Evolutionary conservation across 2,797 vertebrate species (phyloP), one percentile per base, ranked within the genome.

Genomic region (Notoglanidium macrostoma): DNA sequence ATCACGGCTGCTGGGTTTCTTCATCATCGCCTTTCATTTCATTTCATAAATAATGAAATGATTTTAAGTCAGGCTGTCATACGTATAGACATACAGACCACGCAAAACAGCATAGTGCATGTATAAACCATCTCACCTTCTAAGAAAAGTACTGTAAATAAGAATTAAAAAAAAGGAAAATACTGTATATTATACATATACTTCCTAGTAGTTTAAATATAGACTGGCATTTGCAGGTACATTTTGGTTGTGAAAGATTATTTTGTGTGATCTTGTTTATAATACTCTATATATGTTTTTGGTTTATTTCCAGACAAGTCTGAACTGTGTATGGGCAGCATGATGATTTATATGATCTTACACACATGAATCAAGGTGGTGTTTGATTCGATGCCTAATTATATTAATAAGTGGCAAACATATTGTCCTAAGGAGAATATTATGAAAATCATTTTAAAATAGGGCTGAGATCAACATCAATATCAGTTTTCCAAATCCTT

Each of bases 371-470:
- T 87, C 57, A 68, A 15, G n/a, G 23, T 70, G 10, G 61, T 23
- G 67, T 61, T 87, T 78, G 67, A 86, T 90, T 86, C 68, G n/a
- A 81, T 70, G 65, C 54, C 40, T 59, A 78, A 86, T 11, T 84
- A 88, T 73, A 23, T 57, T 84, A 84, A 87, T 88, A 54, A 3
- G 70, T 77, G 46, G 57, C 84, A 88, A 88, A 88, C 35, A 86
- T 83, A 61, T 87, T 51, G 59, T 61, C 55, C 26, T 74, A 19
- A 88, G 63, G 12, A 84, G 23, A 76, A 63, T 40, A 81, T 61
- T 57, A 82, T 88, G 68, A 84, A 63, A 87, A 85, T 79, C 76
- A 83, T 46, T 80, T 90, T 83, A 76, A 78, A 85, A 85, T 40
- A 59, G 40, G 6, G 46, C 17, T 83, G 35, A 86, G 80, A 65